These are phyloP conservation scores for Druceiella hillmani DNA, from an alignment of 2,888 invertebrate species.

Conservation along the genomic window DNA sequence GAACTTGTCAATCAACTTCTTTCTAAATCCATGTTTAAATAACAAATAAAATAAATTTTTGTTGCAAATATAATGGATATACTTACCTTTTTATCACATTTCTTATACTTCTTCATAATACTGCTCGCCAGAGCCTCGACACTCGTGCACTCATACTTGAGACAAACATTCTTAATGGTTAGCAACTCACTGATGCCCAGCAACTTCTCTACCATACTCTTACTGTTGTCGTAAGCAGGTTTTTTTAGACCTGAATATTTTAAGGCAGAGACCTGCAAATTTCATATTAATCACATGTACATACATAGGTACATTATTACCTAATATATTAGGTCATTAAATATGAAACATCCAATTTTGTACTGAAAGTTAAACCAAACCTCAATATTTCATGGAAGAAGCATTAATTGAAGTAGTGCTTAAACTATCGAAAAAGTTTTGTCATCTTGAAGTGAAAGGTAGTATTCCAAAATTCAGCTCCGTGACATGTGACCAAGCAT, in stretches of 20 bases:
- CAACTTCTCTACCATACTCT: constrained; percentile 55
- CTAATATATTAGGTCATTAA: constrained; percentile 1
- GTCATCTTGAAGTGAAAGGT: no score
- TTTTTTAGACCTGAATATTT: constrained; percentile 55
- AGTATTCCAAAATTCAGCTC: no score
- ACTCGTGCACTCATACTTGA: constrained; percentile 47
- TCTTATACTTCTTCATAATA: constrained; percentile 49
- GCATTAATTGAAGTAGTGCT: no score
- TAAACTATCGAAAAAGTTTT: no score
- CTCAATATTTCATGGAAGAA: no score
- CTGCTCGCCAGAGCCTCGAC: constrained; percentile 46
- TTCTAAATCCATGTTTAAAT: no score
- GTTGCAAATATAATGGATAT: constrained; percentile 1
- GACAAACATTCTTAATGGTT: constrained; percentile 52
- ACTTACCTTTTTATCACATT: constrained; percentile 37
- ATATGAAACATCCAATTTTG: no score
- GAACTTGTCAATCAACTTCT: no score
- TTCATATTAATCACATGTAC: constrained; percentile 1
- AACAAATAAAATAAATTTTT: constrained; percentile 4
- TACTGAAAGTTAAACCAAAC: no score
- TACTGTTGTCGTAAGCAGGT: constrained; percentile 47
- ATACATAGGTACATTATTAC: background rate
- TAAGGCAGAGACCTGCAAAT: constrained; percentile 50
- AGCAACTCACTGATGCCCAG: constrained; percentile 51
- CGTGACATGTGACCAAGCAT: no score